Evolutionary conservation across 2,888 invertebrate genomes (phyloP).

Genomic region (Eulithis testata): DNA sequence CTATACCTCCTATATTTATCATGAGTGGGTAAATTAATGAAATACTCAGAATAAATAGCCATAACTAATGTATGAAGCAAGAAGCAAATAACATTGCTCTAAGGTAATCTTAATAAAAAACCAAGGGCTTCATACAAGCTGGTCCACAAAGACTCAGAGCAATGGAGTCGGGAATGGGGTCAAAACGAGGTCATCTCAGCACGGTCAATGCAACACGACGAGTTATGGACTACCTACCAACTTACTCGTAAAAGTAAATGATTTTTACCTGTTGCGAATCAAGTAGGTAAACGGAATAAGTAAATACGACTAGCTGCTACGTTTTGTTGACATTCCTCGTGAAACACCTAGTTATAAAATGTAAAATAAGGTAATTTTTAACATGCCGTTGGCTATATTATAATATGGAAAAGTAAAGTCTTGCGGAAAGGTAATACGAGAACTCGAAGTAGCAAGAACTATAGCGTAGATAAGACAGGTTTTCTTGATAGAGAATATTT

Average conservation of each 20-base stretch:
- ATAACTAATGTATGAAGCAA: background rate
- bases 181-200: constrained; percentile 59
- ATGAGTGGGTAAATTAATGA: constrained; percentile 11
- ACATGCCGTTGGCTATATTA: no score
- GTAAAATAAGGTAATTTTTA: no score
- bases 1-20: constrained; percentile 3
- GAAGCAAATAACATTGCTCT: constrained; percentile 14
- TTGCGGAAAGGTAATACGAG: no score
- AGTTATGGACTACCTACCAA: constrained; percentile 43
- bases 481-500: background rate
- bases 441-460: no score
- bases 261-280: constrained; percentile 35
- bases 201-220: constrained; percentile 63
- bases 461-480: no score
- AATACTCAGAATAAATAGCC: constrained; percentile 9
- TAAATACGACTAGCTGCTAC: background rate
- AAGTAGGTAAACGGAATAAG: background rate
- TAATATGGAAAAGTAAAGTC: no score
- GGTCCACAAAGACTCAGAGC: constrained; percentile 61
- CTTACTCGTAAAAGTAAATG: constrained; percentile 51
- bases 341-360: background rate
- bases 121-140: constrained; percentile 52
- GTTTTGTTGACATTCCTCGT: no score
- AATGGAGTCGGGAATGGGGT: constrained; percentile 75
- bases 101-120: constrained; percentile 48